Conservation (phyloP, 2,113 vertebrate genomes). For the Cyprinodon tularosa region DNA sequence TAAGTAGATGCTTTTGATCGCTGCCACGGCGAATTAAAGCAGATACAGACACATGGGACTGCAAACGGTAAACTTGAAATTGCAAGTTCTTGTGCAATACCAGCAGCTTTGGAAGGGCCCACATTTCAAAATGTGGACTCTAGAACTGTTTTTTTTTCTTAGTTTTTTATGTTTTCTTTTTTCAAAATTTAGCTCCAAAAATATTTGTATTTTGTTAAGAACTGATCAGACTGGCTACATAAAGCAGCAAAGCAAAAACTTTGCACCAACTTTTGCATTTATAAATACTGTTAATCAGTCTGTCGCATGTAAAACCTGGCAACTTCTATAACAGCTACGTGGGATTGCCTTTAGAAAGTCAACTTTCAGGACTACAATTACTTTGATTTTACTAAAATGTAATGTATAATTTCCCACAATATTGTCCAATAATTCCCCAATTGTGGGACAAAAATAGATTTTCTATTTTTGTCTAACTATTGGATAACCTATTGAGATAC, state of each 20-base stretch:
- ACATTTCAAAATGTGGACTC: conserved; percentile 28
- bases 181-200: no score
- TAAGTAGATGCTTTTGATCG: conserved; percentile 70
- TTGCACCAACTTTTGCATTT: background rate
- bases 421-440: no score
- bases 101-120: background rate
- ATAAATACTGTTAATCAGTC: background rate
- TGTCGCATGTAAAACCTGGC: background rate
- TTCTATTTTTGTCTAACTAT: no score
- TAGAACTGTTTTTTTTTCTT: background rate
- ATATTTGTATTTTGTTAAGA: conserved; percentile 16
- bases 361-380: background rate
- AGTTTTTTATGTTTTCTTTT: background rate
- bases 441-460: no score
- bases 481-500: no score
- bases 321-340: conserved; percentile 43
- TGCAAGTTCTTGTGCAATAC: conserved; percentile 29
- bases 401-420: background rate
- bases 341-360: conserved; percentile 29
- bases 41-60: conserved; percentile 50
- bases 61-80: conserved; percentile 29
- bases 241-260: background rate
- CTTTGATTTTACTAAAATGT: background rate
- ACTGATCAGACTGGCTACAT: background rate
- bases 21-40: conserved; percentile 67